Percentiles rank a stretch among this genome's conserved stretches.
phyloP scores from a whole-genome alignment of 2,113 vertebrate species.

The Oenanthe melanoleuca region DNA sequence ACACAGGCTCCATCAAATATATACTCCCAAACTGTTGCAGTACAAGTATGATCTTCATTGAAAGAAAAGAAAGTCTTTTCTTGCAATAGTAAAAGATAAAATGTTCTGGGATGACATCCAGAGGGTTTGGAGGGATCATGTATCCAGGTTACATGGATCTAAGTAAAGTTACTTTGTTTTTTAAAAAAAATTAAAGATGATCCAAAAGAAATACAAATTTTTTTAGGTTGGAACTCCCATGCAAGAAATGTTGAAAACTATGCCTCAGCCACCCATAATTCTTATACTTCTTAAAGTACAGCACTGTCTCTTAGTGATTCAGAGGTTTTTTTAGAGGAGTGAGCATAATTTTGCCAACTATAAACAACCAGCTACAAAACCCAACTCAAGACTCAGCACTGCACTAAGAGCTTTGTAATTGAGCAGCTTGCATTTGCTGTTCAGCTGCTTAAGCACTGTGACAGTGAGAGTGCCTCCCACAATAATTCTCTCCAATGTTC shows the following conservation, averaged over 20 bases:
- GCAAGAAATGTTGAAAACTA: not conserved
- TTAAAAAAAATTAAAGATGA: not conserved
- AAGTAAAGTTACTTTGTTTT: not conserved
- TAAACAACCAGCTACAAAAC: not conserved
- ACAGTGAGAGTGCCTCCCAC: not conserved
- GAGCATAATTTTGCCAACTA: not conserved
- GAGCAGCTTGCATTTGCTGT: not conserved
- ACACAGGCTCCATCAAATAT: not conserved
- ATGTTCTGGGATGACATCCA: constrained; percentile 16
- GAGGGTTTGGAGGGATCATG: not conserved
- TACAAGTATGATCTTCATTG: not conserved
- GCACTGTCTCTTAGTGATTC: not conserved
- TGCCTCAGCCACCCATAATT: not conserved
- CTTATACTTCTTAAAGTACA: not conserved
- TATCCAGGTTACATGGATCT: not conserved
- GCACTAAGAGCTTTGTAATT: not conserved
- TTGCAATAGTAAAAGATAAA: not conserved
- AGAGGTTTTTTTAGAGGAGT: not conserved
- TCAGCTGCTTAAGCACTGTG: not conserved
- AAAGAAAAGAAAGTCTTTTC: not conserved
- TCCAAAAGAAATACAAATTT: not conserved
- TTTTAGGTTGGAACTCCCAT: not conserved
- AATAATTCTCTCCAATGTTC: rapidly evolving
- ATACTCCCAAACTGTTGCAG: not conserved
- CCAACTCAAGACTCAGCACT: not conserved